Base-by-base conservation (phyloP, 1,140 invertebrate species). In the Plodia interpunctella region DNA sequence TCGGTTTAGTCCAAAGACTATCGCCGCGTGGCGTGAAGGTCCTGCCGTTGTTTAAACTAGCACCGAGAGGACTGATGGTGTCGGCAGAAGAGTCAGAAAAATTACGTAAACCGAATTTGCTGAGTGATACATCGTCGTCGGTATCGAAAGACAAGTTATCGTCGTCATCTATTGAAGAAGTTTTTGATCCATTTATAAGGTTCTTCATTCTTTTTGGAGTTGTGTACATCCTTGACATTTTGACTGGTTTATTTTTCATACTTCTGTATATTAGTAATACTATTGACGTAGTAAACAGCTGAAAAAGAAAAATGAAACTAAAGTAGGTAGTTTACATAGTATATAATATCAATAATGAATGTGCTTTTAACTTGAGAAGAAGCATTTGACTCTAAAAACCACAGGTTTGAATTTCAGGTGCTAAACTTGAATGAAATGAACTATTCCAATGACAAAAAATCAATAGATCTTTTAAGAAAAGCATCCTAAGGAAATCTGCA, bases 51-150 rank as follows among this genome's bases (percentile, higher is more conserved):
- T 72, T 72, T 30, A 82, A 51, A 66, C 68, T 81, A 44, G 68
- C 67, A 54, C 72, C 87, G 18, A 87, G 35, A 8, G 73, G 69
- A 60, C 71, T 78, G 1, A 65, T 51, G 17, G 75, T 83, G 56
- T 87, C 84, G 69, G 74, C 81, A 0, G 85, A 89, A 0, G 87
- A 89, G 44, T 80, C 80, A 15, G 84, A 74, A 28, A 80, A 79
- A 52, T 82, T 85, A 55, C 85, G 76, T 49, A 89, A 59, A 21
- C 87, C 87, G 68, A 83, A 88, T 76, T 87, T 84, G 63, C 83
- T 82, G 0, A 89, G 69, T 19, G 85, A 88, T 13, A 88, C 82
- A 74, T 88, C 85, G 68, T 87, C 80, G 62, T 87, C 85, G 2
- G 85, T 82, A 56, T 86, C 85, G 25, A 79, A 65, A 50, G 72